These are phyloP conservation scores for Zaprionus africanus DNA, from an alignment of 1,140 invertebrate genomes.

Conservation along the genomic window DNA sequence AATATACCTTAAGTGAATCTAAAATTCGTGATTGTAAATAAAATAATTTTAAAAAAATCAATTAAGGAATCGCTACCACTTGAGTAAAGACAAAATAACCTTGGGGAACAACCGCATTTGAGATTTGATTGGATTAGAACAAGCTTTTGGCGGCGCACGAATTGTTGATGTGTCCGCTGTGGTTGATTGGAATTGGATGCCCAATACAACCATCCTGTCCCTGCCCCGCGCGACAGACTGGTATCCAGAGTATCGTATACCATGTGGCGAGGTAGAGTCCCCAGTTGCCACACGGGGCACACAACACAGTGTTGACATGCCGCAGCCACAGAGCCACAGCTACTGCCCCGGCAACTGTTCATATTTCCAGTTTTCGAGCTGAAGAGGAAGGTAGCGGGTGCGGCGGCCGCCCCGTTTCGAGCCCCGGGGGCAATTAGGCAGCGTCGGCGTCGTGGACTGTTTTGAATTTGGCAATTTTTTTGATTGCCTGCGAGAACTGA, in stretches of 20 bases:
- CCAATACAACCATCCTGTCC: neutral
- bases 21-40: no score
- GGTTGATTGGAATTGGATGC: conserved; percentile 50
- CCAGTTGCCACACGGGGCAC: conserved; percentile 10
- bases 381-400: neutral
- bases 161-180: conserved; percentile 59
- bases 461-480: conserved; percentile 44
- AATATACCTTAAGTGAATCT: no score
- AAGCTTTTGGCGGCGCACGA: conserved; percentile 67
- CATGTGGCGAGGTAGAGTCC: neutral
- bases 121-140: conserved; percentile 77
- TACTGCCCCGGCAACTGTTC: conserved; percentile 14
- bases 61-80: no score
- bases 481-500: conserved; percentile 37
- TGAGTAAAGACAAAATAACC: no score
- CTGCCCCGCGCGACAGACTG: neutral
- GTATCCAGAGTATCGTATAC: conserved; percentile 4
- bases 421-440: conserved; percentile 31
- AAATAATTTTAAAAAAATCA: no score
- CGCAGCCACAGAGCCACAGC: conserved; percentile 19
- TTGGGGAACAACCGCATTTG: conserved; percentile 58
- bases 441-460: neutral
- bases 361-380: conserved; percentile 37
- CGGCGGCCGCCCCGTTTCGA: neutral
- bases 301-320: conserved; percentile 53